These are phyloP conservation scores for Brachymystax lenok DNA, from an alignment of 2,797 vertebrate species.

Conservation along the genomic window DNA sequence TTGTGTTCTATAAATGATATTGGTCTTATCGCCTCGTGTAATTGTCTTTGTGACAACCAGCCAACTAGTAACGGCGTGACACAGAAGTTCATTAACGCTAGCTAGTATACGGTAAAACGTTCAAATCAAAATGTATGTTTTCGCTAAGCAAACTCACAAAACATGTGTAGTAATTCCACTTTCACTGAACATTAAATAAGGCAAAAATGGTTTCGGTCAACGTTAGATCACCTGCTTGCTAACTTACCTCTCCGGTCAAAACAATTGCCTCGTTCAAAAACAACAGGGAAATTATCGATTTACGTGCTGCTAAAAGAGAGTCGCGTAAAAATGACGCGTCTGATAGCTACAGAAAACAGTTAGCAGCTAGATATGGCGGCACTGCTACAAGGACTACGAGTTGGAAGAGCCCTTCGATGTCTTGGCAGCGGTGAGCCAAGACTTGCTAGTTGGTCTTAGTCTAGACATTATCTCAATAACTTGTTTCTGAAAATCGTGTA, in stretches of 20 bases:
- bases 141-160: neutral
- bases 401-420: conserved; percentile 66
- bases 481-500: rapidly evolving
- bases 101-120: neutral
- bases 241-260: conserved; percentile 6
- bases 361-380: conserved; percentile 72
- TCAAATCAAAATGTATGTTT: neutral
- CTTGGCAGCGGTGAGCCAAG: conserved; percentile 64
- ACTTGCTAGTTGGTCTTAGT: rapidly evolving
- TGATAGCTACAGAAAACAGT: neutral
- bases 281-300: neutral
- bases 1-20: neutral
- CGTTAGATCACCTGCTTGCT: neutral
- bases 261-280: neutral
- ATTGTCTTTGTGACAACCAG: neutral
- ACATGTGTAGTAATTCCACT: neutral
- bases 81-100: neutral
- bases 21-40: neutral
- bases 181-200: neutral
- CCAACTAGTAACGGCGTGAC: neutral
- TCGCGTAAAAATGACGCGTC: conserved; percentile 28
- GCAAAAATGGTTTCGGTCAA: neutral
- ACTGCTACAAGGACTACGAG: conserved; percentile 73
- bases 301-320: neutral
- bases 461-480: rapidly evolving